Base-by-base conservation (phyloP, 2,888 invertebrate genomes). In the Nezara viridula region DNA sequence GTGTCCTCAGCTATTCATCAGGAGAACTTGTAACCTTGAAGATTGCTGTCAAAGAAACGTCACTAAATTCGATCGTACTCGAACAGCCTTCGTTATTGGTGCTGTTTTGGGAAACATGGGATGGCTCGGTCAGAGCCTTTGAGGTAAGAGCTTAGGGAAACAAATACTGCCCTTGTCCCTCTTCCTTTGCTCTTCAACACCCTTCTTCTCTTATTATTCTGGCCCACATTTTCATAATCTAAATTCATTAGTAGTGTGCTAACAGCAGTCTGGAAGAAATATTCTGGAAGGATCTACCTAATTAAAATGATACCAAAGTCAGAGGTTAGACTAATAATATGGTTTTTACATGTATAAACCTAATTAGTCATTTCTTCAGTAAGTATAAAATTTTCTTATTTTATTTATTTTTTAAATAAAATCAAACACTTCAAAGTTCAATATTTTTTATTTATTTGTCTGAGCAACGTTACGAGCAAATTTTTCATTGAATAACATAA, bases 141-240 rank as follows among this genome's bases (percentile, higher is more conserved):
- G 81, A 81, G 44, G 81, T 1, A 10, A 24, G 77, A 10, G 40
- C 44, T 81, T 81, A 81, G 81, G n/a, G 81, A 81, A 81, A 81
- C 81, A 81, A 81, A 44, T 81, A 81, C 81, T 40, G 12, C 44
- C 81, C 81, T 81, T 81, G 44, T 81, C 44, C 44, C n/a, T 44
- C 37, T 40, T 47, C 44, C 44, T 81, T 81, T 81, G 44, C 44
- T 44, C 24, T 40, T 37, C 40, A 37, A 21, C 73, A 21, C 19
- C 21, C 73, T 77, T 27, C 40, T 73, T 37, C 44, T 44, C 12
- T n/a, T 44, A 37, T 47, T 44, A 24, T 44, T n/a, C 44, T 37
- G 21, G 10, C 37, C 40, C n/a, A 60, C 14, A 44, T 73, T 37
- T 73, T 32, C 7, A 32, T 66, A 5, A 32, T 66, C 16, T 32